Percentiles rank a stretch among this genome's conserved stretches.
phyloP scores from a whole-genome alignment of 2,113 vertebrate genomes.

The Oncorhynchus tshawytscha region DNA sequence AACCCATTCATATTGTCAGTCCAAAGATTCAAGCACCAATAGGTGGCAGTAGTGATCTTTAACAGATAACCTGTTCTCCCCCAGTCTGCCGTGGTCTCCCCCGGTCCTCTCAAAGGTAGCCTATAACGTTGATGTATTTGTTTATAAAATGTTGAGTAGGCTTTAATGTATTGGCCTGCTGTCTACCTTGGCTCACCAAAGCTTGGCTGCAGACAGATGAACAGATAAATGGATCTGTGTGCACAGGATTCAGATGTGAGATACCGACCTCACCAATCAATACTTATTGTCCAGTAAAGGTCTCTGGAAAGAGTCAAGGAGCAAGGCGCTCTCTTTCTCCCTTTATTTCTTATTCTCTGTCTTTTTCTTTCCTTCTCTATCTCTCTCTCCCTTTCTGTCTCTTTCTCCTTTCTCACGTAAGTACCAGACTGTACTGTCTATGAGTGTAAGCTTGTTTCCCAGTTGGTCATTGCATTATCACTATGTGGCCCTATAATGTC shows the following conservation, averaged over 20 bases:
- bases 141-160: slow-evolving; percentile 70
- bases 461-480: too few species aligned
- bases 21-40: slow-evolving; percentile 34
- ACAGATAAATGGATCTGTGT: slow-evolving; percentile 70
- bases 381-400: not conserved
- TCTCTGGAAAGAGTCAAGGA: slow-evolving; percentile 50
- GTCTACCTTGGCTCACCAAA: slow-evolving; percentile 57
- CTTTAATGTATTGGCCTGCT: slow-evolving; percentile 66
- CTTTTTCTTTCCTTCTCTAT: not conserved
- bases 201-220: slow-evolving; percentile 63
- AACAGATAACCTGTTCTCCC: slow-evolving; percentile 11
- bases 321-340: slow-evolving; percentile 24
- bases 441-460: too few species aligned
- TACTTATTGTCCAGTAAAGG: slow-evolving; percentile 66
- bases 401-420: not conserved
- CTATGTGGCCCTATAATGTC: too few species aligned
- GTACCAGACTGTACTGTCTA: too few species aligned
- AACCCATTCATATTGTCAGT: too few species aligned
- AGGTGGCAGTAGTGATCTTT: slow-evolving; percentile 77
- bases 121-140: slow-evolving; percentile 64
- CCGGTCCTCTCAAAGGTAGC: not conserved
- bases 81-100: slow-evolving; percentile 13
- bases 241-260: slow-evolving; percentile 56
- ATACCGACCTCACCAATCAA: slow-evolving; percentile 58
- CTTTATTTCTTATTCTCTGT: not conserved